Percentiles rank a stretch among this genome's conserved stretches.
Evolutionary conservation across 1,140 invertebrate genomes (phyloP).

Genomic region (Philaenus spumarius): DNA sequence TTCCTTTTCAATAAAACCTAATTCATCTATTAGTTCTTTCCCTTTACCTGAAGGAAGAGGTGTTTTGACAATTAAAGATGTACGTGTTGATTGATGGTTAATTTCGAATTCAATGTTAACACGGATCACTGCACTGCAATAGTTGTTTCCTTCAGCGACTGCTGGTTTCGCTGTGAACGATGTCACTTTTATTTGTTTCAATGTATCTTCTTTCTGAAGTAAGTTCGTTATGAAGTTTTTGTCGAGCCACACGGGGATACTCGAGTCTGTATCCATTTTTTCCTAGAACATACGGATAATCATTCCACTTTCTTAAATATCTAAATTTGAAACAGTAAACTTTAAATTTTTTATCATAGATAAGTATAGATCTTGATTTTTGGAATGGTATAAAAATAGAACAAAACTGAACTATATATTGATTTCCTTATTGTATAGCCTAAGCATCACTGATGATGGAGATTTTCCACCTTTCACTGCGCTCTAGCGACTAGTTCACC

Average conservation of each 20-base stretch:
- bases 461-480: no score
- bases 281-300: no score
- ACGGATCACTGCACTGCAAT: constrained; percentile 48
- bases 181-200: background rate
- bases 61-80: constrained; percentile 42
- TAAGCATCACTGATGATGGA: no score
- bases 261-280: no score
- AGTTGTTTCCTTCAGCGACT: constrained; percentile 47
- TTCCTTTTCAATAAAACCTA: constrained; percentile 39
- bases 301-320: no score
- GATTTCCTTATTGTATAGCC: no score
- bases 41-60: constrained; percentile 37
- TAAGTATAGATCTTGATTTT: no score
- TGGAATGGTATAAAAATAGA: no score
- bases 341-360: no score
- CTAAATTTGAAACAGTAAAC: no score
- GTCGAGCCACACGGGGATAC: background rate
- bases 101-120: constrained; percentile 35
- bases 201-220: background rate
- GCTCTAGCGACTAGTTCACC: no score
- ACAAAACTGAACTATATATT: no score
- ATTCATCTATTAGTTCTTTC: constrained; percentile 36
- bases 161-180: background rate
- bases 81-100: constrained; percentile 21
- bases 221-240: background rate